Evolutionary conservation across 2,888 invertebrate species (phyloP), one percentile per base, ranked within the genome.

Genomic region (Yponomeuta sedellus): DNA sequence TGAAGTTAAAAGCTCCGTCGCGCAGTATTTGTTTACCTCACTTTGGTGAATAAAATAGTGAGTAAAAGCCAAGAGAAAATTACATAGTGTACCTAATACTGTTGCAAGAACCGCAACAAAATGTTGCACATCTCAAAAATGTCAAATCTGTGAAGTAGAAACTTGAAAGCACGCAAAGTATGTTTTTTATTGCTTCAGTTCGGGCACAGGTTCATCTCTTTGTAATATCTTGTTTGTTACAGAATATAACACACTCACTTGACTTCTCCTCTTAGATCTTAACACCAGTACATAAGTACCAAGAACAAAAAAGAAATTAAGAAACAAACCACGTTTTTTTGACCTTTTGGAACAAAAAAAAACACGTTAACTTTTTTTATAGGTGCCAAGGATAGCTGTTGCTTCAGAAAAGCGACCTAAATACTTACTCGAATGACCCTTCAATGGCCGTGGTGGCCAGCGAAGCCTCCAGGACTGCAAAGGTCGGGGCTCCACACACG

Each of bases 401-500:
- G 44, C 44, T 52, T 52, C 44, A 52, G 44, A 52, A 52, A 52
- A 52, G 16, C 44, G 44, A 52, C 44, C 44, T 16, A 52, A 52
- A 12, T 52, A 52, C 44, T 16, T 52, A 12, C 44, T 16, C 16
- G 12, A 16, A 52, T 52, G 44, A 52, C 10, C 44, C 44, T 52
- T 52, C 44, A 16, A 52, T 59, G 59, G 59, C 59, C 59, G 59
- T 59, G 59, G 25, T 59, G 22, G 59, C 59, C 59, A 20, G 39
- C 34, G 34, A 28, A 62, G 62, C 34, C 62, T n/a, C 20, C 22
- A 25, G 59, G 22, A 59, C 20, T 25, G 12, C 62, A 34, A 34
- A 62, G 62, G 62, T 62, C 62, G 62, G 62, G 62, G 62, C 34
- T 62, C 62, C 19, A 12, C 44, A 52, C 44, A 34, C 62, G 62